phyloP scores from a whole-genome alignment of 64 coral and sea anemone genomes.

The Trachythela sp. region DNA sequence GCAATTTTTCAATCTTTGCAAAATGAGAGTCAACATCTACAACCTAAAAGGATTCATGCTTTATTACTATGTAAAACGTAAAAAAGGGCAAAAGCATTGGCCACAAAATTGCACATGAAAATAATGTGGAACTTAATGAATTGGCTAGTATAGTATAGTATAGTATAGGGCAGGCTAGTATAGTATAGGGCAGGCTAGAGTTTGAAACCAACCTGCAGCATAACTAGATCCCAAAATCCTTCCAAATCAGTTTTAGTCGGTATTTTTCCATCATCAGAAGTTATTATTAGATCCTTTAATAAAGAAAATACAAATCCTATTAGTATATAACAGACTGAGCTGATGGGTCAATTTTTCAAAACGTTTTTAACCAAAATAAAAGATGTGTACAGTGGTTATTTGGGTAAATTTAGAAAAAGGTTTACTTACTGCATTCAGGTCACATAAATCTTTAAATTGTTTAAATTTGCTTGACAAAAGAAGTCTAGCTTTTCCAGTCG shows the following conservation, averaged over 20 bases:
- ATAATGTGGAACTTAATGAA: too few species aligned
- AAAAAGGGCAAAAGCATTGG: neutral
- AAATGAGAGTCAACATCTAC: slow-evolving; percentile 85
- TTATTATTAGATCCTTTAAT: slow-evolving; percentile 61
- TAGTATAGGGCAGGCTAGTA: too few species aligned
- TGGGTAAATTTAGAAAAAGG: neutral
- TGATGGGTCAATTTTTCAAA: too few species aligned
- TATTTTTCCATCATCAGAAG: slow-evolving; percentile 58
- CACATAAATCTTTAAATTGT: slow-evolving; percentile 96
- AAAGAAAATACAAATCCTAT: slow-evolving; percentile 22
- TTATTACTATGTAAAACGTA: neutral
- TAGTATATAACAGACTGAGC: too few species aligned
- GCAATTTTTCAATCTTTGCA: slow-evolving; percentile 70
- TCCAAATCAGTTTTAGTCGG: slow-evolving; percentile 90
- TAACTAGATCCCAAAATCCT: slow-evolving; percentile 99
- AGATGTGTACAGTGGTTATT: too few species aligned
- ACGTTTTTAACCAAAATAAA: too few species aligned
- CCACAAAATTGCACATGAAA: too few species aligned
- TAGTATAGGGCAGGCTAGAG: too few species aligned
- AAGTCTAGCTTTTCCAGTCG: slow-evolving; percentile 94
- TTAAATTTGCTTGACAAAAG: slow-evolving; percentile 93
- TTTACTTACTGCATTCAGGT: slow-evolving; percentile 78
- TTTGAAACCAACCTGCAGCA: slow-evolving; percentile 72
- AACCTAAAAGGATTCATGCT: slow-evolving; percentile 43
- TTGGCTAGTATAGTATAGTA: too few species aligned